Evolutionary conservation across 1,140 invertebrate species (phyloP).

Genomic region (Antheraea mylitta): DNA sequence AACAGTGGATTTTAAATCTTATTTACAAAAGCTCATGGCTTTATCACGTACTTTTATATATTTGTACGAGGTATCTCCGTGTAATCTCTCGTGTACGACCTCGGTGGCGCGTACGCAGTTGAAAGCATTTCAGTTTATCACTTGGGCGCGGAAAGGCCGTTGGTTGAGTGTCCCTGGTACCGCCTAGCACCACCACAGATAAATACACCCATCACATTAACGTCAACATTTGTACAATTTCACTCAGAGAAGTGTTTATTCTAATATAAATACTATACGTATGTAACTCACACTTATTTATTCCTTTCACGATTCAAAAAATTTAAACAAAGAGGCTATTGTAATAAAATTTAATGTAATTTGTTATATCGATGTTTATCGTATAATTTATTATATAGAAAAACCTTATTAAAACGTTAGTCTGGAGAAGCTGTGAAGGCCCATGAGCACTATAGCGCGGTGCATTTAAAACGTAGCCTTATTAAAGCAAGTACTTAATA

Average conservation of each 20-base stretch:
- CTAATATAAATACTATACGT: not conserved
- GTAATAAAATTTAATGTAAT: not conserved
- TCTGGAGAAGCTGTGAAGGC: too few relatives aligned
- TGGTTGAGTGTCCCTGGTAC: conserved; percentile 46
- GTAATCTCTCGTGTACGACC: conserved; percentile 23
- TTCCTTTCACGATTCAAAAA: not conserved
- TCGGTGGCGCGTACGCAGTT: conserved; percentile 38
- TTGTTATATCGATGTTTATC: not conserved
- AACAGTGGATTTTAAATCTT: not conserved
- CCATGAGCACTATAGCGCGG: too few relatives aligned
- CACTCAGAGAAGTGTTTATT: not conserved
- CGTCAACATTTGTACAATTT: conserved; percentile 13
- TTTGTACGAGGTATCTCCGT: conserved; percentile 6
- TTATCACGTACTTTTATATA: not conserved
- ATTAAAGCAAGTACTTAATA: too few relatives aligned
- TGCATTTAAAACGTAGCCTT: too few relatives aligned
- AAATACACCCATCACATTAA: conserved; percentile 37
- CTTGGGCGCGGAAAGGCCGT: conserved; percentile 41
- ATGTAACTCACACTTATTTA: not conserved
- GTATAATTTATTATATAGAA: not conserved
- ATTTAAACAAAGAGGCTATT: not conserved
- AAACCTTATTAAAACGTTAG: too few relatives aligned
- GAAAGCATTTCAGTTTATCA: conserved; percentile 50
- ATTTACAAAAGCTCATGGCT: conserved; percentile 2
- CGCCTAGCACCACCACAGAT: conserved; percentile 53